Percentiles rank a stretch among this genome's conserved stretches.
Evolutionary conservation across 30 jellyfish, hydroid and myxozoan genomes (phyloP).

Genomic region (Turritopsis dohrnii): DNA sequence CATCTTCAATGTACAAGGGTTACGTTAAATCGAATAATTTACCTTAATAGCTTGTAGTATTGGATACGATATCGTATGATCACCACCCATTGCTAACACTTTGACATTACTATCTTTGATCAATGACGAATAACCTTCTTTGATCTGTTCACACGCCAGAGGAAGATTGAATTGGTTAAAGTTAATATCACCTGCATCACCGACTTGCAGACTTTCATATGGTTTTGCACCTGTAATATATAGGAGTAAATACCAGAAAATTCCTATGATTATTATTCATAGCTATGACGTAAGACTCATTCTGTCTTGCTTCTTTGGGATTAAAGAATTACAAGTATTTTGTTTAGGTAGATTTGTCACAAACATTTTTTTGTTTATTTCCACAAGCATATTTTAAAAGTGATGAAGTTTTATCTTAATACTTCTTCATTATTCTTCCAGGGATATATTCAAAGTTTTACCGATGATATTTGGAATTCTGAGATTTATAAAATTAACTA

Average conservation of each 20-base stretch:
- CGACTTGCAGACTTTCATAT: constrained; percentile 57
- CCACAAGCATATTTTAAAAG: too few species aligned
- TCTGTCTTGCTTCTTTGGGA: too few species aligned
- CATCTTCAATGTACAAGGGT: not conserved
- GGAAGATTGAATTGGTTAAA: constrained; percentile 48
- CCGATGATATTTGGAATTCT: too few species aligned
- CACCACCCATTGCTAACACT: constrained; percentile 79
- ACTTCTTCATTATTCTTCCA: too few species aligned
- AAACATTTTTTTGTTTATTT: too few species aligned
- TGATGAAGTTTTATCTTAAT: too few species aligned
- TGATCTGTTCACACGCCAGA: constrained; percentile 56
- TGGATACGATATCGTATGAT: constrained; percentile 81
- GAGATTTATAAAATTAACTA: too few species aligned
- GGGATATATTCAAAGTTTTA: too few species aligned
- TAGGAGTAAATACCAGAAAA: not conserved
- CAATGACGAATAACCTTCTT: constrained; percentile 36
- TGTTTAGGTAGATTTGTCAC: too few species aligned
- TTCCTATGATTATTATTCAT: too few species aligned
- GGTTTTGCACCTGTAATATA: constrained; percentile 61
- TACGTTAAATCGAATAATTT: not conserved
- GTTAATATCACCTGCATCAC: constrained; percentile 71
- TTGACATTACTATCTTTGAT: constrained; percentile 45
- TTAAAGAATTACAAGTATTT: too few species aligned
- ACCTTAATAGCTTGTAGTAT: constrained; percentile 74
- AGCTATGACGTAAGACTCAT: too few species aligned